A percentile compares a stretch with the other conserved stretches of the same genome.
Evolutionary conservation across 2,888 invertebrate genomes (phyloP).

Genomic region (Metalampra italica): DNA sequence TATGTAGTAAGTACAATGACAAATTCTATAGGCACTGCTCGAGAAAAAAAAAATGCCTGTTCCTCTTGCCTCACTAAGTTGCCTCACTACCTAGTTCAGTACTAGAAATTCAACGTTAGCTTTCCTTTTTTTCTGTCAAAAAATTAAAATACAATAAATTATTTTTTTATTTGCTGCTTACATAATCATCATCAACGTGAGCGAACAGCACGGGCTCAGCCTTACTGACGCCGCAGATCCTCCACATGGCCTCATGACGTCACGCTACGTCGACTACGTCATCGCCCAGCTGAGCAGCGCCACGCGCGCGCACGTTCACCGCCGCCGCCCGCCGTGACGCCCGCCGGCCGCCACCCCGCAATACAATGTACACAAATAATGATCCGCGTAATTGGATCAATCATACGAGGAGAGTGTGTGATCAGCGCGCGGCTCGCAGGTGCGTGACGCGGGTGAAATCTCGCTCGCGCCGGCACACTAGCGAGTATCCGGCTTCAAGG

Average conservation of each 20-base stretch:
- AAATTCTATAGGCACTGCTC: too few species aligned
- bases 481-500: conserved; percentile 50
- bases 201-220: conserved; percentile 63
- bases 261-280: conserved; percentile 52
- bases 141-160: too few species aligned
- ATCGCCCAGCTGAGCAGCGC: conserved; percentile 55
- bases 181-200: conserved; percentile 55
- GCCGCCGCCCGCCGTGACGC: conserved; percentile 18
- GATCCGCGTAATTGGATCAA: conserved; percentile 52
- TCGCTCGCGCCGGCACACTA: conserved; percentile 60
- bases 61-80: too few species aligned
- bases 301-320: conserved; percentile 68
- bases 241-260: conserved; percentile 75
- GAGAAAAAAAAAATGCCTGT: too few species aligned
- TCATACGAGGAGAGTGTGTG: conserved; percentile 35
- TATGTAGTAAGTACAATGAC: too few species aligned
- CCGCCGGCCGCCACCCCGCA: conserved; percentile 6
- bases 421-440: conserved; percentile 48
- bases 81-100: too few species aligned
- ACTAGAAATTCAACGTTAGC: too few species aligned
- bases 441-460: conserved; percentile 74
- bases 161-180: conserved; percentile 35
- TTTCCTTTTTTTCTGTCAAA: too few species aligned
- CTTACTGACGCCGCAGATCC: conserved; percentile 73
- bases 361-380: conserved; percentile 41